These are phyloP conservation scores for Macrobrachium nipponense DNA, from an alignment of 1,140 invertebrate genomes.

Conservation along the genomic window DNA sequence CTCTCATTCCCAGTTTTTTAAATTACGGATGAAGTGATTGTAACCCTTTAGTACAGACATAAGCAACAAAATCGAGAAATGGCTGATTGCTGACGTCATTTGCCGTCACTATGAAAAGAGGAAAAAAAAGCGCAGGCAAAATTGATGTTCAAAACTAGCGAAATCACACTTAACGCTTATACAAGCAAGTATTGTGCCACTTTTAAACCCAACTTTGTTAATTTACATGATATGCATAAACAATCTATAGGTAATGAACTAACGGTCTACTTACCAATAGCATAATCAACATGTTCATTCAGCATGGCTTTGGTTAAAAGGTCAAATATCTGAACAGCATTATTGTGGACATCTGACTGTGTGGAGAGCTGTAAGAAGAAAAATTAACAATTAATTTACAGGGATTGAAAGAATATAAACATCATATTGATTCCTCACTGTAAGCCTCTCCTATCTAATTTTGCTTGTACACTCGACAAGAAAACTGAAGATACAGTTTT, in stretches of 20 bases:
- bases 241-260: background rate
- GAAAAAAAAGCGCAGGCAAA: too few species aligned
- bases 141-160: too few species aligned
- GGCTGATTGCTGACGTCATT: background rate
- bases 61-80: too few species aligned
- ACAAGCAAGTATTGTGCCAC: too few species aligned
- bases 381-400: constrained; percentile 69
- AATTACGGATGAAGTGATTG: too few species aligned
- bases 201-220: too few species aligned
- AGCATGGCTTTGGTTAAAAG: constrained; percentile 88
- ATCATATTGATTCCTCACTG: background rate
- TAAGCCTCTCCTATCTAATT: too few species aligned
- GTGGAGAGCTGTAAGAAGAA: constrained; percentile 76
- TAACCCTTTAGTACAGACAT: too few species aligned
- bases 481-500: too few species aligned
- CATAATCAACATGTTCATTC: constrained; percentile 95
- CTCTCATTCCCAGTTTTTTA: too few species aligned
- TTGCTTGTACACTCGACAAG: too few species aligned
- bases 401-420: constrained; percentile 6
- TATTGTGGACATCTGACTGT: constrained; percentile 80
- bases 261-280: constrained; percentile 67
- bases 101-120: background rate
- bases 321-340: constrained; percentile 88
- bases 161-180: too few species aligned
- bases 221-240: background rate